phyloP scores from a whole-genome alignment of 2,888 invertebrate genomes.

The Tetragonula carbonaria region DNA sequence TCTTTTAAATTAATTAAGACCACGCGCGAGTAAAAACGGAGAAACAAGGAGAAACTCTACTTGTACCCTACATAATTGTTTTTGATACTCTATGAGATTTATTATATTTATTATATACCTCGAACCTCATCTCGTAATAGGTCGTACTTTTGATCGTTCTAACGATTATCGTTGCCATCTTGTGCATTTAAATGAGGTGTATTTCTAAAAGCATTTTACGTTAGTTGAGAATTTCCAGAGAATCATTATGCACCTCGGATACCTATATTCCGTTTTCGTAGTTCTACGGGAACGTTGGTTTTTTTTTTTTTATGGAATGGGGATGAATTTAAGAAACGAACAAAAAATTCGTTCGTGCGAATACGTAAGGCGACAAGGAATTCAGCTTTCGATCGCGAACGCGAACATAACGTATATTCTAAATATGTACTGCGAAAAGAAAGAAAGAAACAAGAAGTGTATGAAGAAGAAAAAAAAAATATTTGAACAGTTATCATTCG shows the following conservation, averaged over 20 bases:
- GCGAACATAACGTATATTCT: constrained; percentile 7
- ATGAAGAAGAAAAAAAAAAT: not conserved
- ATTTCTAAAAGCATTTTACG: constrained; percentile 57
- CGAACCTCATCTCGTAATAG: constrained; percentile 36
- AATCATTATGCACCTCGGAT: not conserved
- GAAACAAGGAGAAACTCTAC: not conserved
- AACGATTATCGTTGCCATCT: constrained; percentile 24
- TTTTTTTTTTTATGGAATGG: not conserved
- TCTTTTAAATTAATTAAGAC: constrained; percentile 16
- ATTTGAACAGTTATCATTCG: constrained; percentile 15
- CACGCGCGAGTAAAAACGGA: not conserved
- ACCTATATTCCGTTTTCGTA: constrained; percentile 12
- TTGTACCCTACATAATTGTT: constrained; percentile 58
- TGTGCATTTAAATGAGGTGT: constrained; percentile 50
- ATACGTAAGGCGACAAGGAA: constrained; percentile 44
- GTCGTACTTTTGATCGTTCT: constrained; percentile 31
- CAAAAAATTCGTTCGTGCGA: constrained; percentile 9
- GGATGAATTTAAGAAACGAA: not conserved
- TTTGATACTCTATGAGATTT: constrained; percentile 67
- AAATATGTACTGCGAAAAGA: constrained; percentile 4
- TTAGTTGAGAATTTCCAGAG: constrained; percentile 12
- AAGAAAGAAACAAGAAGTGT: not conserved
- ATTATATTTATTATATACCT: constrained; percentile 60
- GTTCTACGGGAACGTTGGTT: constrained; percentile 14
- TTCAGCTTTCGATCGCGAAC: constrained; percentile 24